Conservation (phyloP, 2,888 invertebrate genomes). For the Xylocampa areola region DNA sequence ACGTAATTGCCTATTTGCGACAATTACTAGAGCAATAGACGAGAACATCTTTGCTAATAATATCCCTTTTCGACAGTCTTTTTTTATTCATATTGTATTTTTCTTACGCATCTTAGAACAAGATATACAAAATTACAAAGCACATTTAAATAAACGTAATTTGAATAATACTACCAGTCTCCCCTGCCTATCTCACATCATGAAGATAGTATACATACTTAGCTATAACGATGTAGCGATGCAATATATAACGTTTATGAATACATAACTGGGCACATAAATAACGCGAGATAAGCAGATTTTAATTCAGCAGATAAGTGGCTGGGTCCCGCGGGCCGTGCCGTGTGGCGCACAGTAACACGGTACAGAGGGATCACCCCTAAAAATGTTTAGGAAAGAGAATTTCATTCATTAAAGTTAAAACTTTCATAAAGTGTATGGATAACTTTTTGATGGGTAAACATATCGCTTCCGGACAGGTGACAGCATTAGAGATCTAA, state of each 20-base stretch:
- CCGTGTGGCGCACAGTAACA: constrained; percentile 5
- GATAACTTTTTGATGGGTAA: too few relatives aligned
- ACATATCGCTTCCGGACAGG: too few relatives aligned
- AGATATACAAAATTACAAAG: not conserved
- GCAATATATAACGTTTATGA: constrained; percentile 54
- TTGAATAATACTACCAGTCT: constrained; percentile 12
- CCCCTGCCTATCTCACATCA: constrained; percentile 23
- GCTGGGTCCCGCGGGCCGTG: constrained; percentile 37
- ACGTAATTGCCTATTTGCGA: constrained; percentile 37
- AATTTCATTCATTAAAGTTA: too few relatives aligned
- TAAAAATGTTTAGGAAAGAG: too few relatives aligned
- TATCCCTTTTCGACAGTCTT: constrained; percentile 8
- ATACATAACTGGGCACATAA: constrained; percentile 57
- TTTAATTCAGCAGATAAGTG: constrained; percentile 62
- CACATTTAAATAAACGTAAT: not conserved
- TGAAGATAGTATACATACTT: constrained; percentile 34
- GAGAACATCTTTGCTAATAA: not conserved
- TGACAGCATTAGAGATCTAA: too few relatives aligned
- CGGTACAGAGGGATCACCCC: constrained; percentile 21
- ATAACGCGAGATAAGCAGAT: constrained; percentile 60
- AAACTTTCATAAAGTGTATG: too few relatives aligned
- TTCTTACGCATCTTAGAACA: not conserved
- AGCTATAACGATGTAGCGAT: constrained; percentile 33
- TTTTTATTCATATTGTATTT: not conserved
- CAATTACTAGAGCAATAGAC: not conserved